These are phyloP conservation scores for Orthonychiurus folsomi DNA, from an alignment of 2,888 invertebrate genomes.

Conservation along the genomic window DNA sequence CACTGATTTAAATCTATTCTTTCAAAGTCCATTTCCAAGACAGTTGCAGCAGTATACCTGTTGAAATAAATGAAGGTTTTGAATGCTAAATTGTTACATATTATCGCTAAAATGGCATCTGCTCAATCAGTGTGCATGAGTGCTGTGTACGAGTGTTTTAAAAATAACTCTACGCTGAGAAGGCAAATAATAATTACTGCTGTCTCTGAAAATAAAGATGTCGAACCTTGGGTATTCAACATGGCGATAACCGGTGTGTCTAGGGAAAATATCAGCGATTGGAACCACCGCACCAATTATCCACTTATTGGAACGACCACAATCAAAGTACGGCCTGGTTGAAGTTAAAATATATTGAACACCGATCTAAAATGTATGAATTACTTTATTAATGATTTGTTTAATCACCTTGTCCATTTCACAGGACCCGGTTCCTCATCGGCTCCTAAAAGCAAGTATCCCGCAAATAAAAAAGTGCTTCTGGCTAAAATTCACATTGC, in stretches of 20 bases:
- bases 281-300: constrained; percentile 87
- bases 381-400: too few species aligned
- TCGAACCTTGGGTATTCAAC: constrained; percentile 73
- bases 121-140: too few species aligned
- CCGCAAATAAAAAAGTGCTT: not conserved
- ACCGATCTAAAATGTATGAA: too few species aligned
- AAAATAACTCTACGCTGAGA: too few species aligned
- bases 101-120: constrained; percentile 40
- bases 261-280: constrained; percentile 87
- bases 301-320: constrained; percentile 92
- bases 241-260: constrained; percentile 85
- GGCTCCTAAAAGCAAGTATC: constrained; percentile 49
- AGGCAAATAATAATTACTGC: too few species aligned
- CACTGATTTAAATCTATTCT: constrained; percentile 96
- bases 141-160: too few species aligned
- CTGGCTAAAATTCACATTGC: not conserved
- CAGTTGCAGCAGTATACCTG: constrained; percentile 82
- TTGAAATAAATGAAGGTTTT: constrained; percentile 29
- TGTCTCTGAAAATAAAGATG: too few species aligned
- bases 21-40: constrained; percentile 92
- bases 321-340: constrained; percentile 94
- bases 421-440: constrained; percentile 88
- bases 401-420: constrained; percentile 84
- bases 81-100: not conserved
- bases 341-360: too few species aligned